phyloP scores from a whole-genome alignment of 2,888 invertebrate genomes.

The Hyposoter dolosus region DNA sequence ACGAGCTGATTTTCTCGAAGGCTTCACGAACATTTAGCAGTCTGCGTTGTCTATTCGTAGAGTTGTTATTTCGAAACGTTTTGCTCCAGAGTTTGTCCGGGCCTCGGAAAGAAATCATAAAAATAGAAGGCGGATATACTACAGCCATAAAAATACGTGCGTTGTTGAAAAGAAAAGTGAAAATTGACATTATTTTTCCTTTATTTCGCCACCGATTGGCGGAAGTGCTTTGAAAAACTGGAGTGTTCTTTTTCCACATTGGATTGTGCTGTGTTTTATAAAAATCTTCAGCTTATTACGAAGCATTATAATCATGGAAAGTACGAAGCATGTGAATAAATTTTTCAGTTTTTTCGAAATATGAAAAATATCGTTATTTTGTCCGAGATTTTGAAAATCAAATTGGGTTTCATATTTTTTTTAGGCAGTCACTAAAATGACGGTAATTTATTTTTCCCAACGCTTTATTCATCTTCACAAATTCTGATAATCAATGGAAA shows the following conservation, averaged over 20 bases:
- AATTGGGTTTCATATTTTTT: neutral
- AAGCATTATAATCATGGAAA: neutral
- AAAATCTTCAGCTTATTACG: neutral
- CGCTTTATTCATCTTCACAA: neutral
- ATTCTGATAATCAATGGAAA: neutral
- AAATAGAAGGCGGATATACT: conserved; percentile 12
- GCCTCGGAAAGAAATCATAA: conserved; percentile 13
- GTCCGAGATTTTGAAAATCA: neutral
- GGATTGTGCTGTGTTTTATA: neutral
- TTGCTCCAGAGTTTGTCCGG: conserved; percentile 16
- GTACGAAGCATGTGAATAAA: neutral
- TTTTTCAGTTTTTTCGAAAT: neutral
- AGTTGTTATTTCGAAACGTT: conserved; percentile 24
- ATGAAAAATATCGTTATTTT: neutral
- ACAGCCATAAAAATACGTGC: neutral
- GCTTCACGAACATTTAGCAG: conserved; percentile 11
- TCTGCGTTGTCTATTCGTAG: conserved; percentile 21
- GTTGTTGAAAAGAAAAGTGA: neutral
- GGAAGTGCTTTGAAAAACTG: neutral
- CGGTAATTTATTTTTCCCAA: neutral
- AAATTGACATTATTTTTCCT: neutral
- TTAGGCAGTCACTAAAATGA: neutral
- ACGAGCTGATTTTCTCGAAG: conserved; percentile 1
- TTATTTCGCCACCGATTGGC: neutral
- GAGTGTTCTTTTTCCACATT: neutral